Conservation (phyloP, 2,113 vertebrate species). For the Rhinichthys klamathensis region DNA sequence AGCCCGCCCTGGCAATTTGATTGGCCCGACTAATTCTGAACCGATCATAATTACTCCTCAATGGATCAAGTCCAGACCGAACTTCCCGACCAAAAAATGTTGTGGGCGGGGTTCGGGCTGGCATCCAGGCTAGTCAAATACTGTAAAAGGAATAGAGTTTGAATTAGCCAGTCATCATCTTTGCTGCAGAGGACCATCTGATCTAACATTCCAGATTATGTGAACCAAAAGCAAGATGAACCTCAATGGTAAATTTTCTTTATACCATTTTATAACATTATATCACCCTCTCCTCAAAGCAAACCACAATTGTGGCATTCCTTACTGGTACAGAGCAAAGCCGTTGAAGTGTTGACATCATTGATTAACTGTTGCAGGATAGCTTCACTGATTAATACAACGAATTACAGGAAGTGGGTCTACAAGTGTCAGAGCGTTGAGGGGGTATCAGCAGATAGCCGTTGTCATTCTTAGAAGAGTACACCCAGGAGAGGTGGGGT, state of each 20-base stretch:
- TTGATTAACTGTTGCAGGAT: constrained; percentile 71
- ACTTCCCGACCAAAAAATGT: too few species aligned
- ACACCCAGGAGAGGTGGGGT: constrained; percentile 63
- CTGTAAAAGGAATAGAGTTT: too few species aligned
- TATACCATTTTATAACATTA: background rate
- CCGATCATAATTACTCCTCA: too few species aligned
- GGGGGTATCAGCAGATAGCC: constrained; percentile 63
- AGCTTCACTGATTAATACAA: constrained; percentile 74
- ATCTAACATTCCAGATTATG: background rate
- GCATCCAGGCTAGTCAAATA: too few species aligned
- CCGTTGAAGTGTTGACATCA: constrained; percentile 77
- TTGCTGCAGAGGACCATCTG: background rate
- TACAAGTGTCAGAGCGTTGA: constrained; percentile 38
- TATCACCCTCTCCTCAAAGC: constrained; percentile 64
- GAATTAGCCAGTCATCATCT: background rate
- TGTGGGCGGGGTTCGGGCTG: too few species aligned
- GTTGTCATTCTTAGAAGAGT: constrained; percentile 83
- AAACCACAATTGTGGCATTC: constrained; percentile 66
- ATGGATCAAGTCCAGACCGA: too few species aligned
- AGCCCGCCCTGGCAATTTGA: too few species aligned
- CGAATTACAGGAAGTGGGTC: constrained; percentile 75
- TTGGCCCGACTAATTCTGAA: too few species aligned
- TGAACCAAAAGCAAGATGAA: background rate
- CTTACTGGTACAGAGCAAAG: constrained; percentile 59
- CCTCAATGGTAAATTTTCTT: background rate